phyloP scores from a whole-genome alignment of 2,888 invertebrate genomes.

The Arge pagana region DNA sequence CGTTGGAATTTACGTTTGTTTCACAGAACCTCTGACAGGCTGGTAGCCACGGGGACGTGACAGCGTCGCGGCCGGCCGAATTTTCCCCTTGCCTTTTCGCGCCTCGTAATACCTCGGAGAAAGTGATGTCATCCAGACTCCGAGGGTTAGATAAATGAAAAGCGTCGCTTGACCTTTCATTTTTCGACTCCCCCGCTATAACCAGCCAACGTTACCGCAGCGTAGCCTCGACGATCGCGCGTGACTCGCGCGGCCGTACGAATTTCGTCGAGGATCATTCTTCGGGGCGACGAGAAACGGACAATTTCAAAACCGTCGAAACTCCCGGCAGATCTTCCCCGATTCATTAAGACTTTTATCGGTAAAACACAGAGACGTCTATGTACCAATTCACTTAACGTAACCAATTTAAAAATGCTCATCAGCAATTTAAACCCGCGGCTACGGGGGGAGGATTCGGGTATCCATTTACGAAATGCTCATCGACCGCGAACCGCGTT shows the following conservation, averaged over 20 bases:
- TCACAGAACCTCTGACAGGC: slow-evolving; percentile 37
- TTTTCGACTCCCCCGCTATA: slow-evolving; percentile 8
- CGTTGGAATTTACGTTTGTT: slow-evolving; percentile 47
- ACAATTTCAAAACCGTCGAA: slow-evolving; percentile 12
- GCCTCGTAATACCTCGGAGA: slow-evolving; percentile 25
- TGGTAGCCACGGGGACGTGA: no score
- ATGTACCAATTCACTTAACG: slow-evolving; percentile 58
- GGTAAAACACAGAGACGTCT: slow-evolving; percentile 52
- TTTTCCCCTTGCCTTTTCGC: slow-evolving; percentile 16
- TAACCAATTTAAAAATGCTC: slow-evolving; percentile 57
- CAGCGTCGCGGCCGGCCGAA: slow-evolving; percentile 23
- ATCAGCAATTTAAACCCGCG: slow-evolving; percentile 58
- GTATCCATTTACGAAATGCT: slow-evolving; percentile 57
- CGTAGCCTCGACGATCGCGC: no score
- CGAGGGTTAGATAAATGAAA: no score
- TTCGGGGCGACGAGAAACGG: neutral
- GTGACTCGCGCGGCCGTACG: no score
- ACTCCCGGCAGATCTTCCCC: no score
- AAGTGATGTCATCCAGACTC: slow-evolving; percentile 30
- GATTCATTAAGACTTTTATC: slow-evolving; percentile 53
- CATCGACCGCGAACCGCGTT: slow-evolving; percentile 45
- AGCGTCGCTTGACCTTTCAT: neutral
- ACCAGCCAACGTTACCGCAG: no score
- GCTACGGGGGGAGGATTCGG: slow-evolving; percentile 24
- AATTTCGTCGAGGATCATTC: no score